Base-by-base conservation (phyloP, 2,888 invertebrate species). In the Boloria euphrosyne region DNA sequence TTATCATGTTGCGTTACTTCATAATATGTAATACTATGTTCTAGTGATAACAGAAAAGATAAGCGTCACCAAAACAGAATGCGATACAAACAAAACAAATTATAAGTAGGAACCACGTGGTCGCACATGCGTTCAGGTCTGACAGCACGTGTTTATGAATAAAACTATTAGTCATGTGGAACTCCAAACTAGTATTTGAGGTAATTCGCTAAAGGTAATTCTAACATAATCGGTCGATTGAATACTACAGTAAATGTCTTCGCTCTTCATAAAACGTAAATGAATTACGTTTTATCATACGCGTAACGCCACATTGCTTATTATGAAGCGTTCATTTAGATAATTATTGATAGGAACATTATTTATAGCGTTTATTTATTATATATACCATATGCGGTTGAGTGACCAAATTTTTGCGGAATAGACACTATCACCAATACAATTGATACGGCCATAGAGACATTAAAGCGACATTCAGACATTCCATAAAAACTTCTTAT, bases 21-120 rank as follows among this genome's bases (percentile, higher is more conserved):
- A 54, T 22, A 55, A 60, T 50, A 22, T 22, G 22, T 22, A 22
- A 22, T 22, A 54, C 54, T 63, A 49, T 43, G 49, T n/a, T 43
- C 22, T 10, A 6, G n/a, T 46, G 54, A 54, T 62, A 55, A 31
- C 27, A 53, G 16, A 18, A 7, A 18, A 49, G 62, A 62, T 55
- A 65, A 65, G 61, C 52, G 65, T 65, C 59, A 55, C 59, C 53
- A 59, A 38, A 62, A 68, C 68, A 65, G 54, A 65, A 68, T 62
- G 53, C 38, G 51, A 46, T 58, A 57, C 46, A 57, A 57, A 65
- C 44, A 46, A 62, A 66, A 65, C 53, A 68, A 68, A 65, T 66
- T 52, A 68, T 55, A 17, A 58, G 22, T 13, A 51, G 49, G 44
- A 47, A 62, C 66, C 68, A 68, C 68, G 68, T 66, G 66, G 68